Conservation (phyloP, 2,888 invertebrate species). For the Danaus chrysippus region DNA sequence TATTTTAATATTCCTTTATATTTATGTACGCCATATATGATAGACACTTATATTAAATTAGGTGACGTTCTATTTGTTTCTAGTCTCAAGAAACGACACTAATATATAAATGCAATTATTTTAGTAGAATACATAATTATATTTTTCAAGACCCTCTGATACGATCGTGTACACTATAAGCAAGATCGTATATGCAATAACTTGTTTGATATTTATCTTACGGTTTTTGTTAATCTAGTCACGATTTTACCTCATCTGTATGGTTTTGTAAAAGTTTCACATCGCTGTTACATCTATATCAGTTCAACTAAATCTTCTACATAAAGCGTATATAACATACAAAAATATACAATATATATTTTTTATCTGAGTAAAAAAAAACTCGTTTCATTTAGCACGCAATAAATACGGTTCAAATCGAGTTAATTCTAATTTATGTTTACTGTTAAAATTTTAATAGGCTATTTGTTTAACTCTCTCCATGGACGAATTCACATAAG, state of each 20-base stretch:
- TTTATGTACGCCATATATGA: neutral
- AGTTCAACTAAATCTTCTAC: neutral
- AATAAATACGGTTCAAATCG: neutral
- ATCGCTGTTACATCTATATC: conserved; percentile 23
- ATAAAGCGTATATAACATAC: neutral
- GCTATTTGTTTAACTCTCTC: neutral
- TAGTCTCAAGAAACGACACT: neutral
- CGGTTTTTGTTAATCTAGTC: conserved; percentile 25
- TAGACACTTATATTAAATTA: neutral
- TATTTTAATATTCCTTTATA: conserved; percentile 13
- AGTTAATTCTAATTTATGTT: neutral
- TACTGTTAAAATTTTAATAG: neutral
- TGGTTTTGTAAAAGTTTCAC: conserved; percentile 24
- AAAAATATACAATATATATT: no score
- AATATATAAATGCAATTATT: neutral
- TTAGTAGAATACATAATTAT: neutral
- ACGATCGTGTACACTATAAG: neutral
- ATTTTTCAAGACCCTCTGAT: neutral
- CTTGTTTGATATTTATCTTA: conserved; percentile 22
- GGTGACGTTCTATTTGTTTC: neutral
- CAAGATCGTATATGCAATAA: neutral
- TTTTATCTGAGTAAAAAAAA: no score
- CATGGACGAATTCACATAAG: neutral
- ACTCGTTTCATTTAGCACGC: no score
- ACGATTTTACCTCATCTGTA: conserved; percentile 29